phyloP scores from a whole-genome alignment of 1,140 invertebrate genomes.

The Scaptodrosophila lebanonensis region DNA sequence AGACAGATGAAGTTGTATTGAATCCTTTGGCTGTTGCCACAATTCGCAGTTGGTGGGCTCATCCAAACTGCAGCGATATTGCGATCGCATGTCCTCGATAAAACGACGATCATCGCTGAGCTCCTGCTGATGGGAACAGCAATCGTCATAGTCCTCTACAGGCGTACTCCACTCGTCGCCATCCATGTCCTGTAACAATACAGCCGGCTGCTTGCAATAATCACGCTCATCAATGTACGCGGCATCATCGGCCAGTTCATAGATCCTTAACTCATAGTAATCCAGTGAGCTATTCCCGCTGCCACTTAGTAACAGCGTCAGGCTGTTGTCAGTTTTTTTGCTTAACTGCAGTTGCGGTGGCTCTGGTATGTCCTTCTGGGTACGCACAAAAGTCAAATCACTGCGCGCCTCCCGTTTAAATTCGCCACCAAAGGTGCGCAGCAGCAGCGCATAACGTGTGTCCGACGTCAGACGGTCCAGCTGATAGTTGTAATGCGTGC shows the following conservation, averaged over 20 bases:
- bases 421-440: slow-evolving; percentile 59
- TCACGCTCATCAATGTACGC: slow-evolving; percentile 48
- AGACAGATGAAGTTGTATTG: slow-evolving; percentile 11
- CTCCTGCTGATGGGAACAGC: slow-evolving; percentile 48
- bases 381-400: slow-evolving; percentile 50
- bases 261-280: slow-evolving; percentile 38
- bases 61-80: slow-evolving; percentile 54
- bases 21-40: neutral
- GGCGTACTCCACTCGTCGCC: slow-evolving; percentile 4
- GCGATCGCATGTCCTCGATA: slow-evolving; percentile 24
- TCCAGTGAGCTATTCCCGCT: slow-evolving; percentile 19
- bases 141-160: slow-evolving; percentile 53
- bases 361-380: slow-evolving; percentile 48
- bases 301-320: slow-evolving; percentile 31
- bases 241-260: slow-evolving; percentile 42
- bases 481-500: slow-evolving; percentile 45
- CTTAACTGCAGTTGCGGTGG: slow-evolving; percentile 35
- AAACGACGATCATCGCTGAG: slow-evolving; percentile 45
- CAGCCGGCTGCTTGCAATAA: slow-evolving; percentile 45
- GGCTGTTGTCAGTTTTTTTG: slow-evolving; percentile 40
- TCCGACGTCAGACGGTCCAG: slow-evolving; percentile 35
- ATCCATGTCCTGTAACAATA: slow-evolving; percentile 38
- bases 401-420: slow-evolving; percentile 49
- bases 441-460: slow-evolving; percentile 48
- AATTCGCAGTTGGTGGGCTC: slow-evolving; percentile 14